Conservation (phyloP, 2,888 invertebrate species). For the Griposia aprilina region DNA sequence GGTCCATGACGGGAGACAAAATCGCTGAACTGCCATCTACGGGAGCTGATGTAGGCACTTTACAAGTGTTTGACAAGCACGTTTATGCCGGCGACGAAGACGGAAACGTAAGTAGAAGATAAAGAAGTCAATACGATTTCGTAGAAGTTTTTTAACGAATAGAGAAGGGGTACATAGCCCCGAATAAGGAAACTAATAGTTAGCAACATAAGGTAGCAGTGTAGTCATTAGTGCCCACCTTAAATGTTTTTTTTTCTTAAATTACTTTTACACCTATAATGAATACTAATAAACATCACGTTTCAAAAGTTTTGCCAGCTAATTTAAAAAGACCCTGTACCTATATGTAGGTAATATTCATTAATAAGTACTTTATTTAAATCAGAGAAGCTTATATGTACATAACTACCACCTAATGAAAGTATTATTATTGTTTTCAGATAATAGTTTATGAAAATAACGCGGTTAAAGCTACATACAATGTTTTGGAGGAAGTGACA, state of each 20-base stretch:
- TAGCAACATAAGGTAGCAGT: neutral
- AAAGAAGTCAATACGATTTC: neutral
- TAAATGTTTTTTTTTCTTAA: neutral
- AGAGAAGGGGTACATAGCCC: neutral
- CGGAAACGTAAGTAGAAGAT: conserved; percentile 89
- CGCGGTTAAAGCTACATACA: conserved; percentile 86
- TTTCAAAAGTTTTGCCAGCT: neutral
- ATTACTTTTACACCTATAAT: neutral
- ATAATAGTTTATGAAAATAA: conserved; percentile 90
- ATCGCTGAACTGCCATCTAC: conserved; percentile 80
- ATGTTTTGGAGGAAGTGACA: conserved; percentile 92
- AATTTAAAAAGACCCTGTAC: neutral
- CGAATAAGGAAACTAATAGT: neutral
- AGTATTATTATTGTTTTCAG: conserved; percentile 76
- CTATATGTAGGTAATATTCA: neutral
- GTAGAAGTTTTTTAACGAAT: neutral
- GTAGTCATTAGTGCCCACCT: neutral
- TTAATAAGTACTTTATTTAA: neutral
- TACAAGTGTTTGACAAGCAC: conserved; percentile 82
- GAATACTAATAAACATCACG: neutral
- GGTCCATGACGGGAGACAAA: conserved; percentile 85
- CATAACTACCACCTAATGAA: neutral
- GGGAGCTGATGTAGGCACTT: conserved; percentile 82
- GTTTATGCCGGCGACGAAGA: conserved; percentile 91
- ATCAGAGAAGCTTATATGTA: neutral